Conservation (phyloP, 2,888 invertebrate genomes). For the Latrodectus elegans region DNA sequence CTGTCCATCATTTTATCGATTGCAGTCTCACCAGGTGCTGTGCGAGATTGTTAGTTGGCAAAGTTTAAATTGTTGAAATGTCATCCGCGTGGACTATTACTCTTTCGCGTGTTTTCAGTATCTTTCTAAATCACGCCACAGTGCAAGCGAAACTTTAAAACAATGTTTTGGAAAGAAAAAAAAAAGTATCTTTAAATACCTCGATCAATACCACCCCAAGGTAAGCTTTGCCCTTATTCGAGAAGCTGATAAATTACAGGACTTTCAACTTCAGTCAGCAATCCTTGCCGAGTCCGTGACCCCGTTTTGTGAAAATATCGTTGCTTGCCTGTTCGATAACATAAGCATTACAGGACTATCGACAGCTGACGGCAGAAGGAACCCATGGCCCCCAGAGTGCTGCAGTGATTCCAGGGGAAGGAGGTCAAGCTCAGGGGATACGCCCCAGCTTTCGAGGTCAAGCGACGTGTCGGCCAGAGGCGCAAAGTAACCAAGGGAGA, state of each 20-base stretch:
- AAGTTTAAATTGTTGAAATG: no score
- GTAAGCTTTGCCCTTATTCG: not conserved
- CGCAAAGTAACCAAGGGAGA: constrained; percentile 57
- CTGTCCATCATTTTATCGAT: no score
- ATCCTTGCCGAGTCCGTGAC: not conserved
- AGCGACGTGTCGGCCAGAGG: constrained; percentile 9
- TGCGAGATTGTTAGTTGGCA: no score
- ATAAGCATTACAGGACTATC: not conserved
- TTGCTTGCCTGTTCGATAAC: no score
- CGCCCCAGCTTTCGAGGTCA: constrained; percentile 24
- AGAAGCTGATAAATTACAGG: not conserved
- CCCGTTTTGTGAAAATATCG: not conserved
- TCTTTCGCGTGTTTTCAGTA: no score
- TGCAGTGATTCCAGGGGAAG: constrained; percentile 1
- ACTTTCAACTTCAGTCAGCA: not conserved
- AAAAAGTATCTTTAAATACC: not conserved
- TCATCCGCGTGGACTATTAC: no score
- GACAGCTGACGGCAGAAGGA: not conserved
- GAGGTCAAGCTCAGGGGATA: constrained; percentile 14
- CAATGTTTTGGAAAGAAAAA: not conserved
- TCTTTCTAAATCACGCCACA: no score
- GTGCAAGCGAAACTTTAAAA: no score
- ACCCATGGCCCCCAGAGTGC: constrained; percentile 13
- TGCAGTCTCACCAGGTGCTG: no score
- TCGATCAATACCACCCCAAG: not conserved